phyloP scores from a whole-genome alignment of 2,888 invertebrate genomes.

The Coelopa pilipes region DNA sequence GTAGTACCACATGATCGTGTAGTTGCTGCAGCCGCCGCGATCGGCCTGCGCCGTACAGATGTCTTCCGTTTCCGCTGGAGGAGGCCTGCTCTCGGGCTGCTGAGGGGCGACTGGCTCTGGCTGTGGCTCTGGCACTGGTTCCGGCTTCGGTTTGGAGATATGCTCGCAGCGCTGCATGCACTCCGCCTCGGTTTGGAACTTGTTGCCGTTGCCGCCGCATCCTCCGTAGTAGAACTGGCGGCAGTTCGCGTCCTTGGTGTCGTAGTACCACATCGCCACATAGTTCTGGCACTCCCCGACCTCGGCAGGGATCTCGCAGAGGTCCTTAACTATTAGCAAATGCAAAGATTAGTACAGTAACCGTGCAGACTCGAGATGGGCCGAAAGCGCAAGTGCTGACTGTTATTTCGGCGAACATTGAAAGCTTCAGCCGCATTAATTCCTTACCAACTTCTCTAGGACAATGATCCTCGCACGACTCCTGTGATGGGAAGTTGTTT shows the following conservation, averaged over 20 bases:
- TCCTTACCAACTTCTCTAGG: conserved; percentile 83
- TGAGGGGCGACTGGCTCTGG: conserved; percentile 34
- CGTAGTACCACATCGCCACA: conserved; percentile 83
- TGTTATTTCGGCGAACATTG: conserved; percentile 48
- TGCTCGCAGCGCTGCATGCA: conserved; percentile 76
- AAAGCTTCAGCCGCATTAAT: conserved; percentile 46
- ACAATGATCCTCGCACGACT: conserved; percentile 80
- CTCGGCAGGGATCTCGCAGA: conserved; percentile 80
- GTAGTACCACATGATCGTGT: conserved; percentile 82
- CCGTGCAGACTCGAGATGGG: conserved; percentile 2
- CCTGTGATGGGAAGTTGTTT: conserved; percentile 83
- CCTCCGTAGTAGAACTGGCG: conserved; percentile 89
- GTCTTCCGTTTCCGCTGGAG: conserved; percentile 30
- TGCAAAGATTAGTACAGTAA: not conserved
- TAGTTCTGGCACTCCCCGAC: conserved; percentile 83
- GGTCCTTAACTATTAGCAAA: conserved; percentile 70
- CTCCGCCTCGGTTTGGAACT: conserved; percentile 76
- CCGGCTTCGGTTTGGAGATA: conserved; percentile 64
- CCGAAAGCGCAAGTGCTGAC: conserved; percentile 42
- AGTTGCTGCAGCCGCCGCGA: conserved; percentile 77
- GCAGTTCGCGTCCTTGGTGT: conserved; percentile 79
- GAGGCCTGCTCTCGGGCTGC: conserved; percentile 4
- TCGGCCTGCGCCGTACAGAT: conserved; percentile 71
- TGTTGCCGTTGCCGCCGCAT: conserved; percentile 91
- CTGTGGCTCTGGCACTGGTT: conserved; percentile 41